Conservation (phyloP, 2,888 invertebrate genomes). For the Aelia acuminata region DNA sequence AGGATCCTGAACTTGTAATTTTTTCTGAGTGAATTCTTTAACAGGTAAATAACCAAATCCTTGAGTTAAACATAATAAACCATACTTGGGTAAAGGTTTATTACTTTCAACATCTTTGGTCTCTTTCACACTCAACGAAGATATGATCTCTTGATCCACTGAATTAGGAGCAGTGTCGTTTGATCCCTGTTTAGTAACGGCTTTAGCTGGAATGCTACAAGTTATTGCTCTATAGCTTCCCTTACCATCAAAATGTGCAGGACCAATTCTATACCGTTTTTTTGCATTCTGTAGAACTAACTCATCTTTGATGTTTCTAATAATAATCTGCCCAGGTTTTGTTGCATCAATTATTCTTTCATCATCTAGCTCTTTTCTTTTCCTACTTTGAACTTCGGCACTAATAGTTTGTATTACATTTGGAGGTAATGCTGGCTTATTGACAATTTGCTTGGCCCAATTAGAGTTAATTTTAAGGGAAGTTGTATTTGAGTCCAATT, state of each 20-base stretch:
- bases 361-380: constrained; percentile 37
- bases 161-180: neutral
- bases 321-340: neutral
- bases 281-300: neutral
- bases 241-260: constrained; percentile 27
- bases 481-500: neutral
- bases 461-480: neutral
- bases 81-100: constrained; percentile 24
- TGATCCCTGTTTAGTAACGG: neutral
- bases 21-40: constrained; percentile 25
- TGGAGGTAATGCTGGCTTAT: neutral
- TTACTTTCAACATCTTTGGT: neutral
- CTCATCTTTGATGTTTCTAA: neutral
- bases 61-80: constrained; percentile 38
- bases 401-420: neutral
- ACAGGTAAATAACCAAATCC: constrained; percentile 47
- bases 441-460: neutral
- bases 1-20: constrained; percentile 39
- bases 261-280: constrained; percentile 47
- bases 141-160: neutral
- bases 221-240: constrained; percentile 20
- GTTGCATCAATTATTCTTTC: neutral
- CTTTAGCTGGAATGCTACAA: neutral
- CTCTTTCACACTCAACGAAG: constrained; percentile 7
- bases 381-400: neutral